phyloP scores from a whole-genome alignment of 35 echinoderm and acorn worm species.

The Hemicentrotus pulcherrimus region DNA sequence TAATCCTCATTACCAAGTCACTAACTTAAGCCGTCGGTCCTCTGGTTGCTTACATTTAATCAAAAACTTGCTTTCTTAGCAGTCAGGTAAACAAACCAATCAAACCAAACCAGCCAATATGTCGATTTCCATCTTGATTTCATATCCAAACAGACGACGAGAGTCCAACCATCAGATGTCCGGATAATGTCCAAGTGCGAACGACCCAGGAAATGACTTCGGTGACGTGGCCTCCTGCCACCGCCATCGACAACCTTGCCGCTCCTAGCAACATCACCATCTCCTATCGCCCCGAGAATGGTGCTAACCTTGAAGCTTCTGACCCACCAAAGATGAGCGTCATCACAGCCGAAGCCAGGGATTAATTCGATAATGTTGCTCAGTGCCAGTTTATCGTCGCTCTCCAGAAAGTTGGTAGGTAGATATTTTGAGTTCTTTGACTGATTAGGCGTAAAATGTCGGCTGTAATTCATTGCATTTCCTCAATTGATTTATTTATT shows the following conservation, averaged over 20 bases:
- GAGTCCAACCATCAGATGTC: slow-evolving; percentile 43
- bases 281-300: slow-evolving; percentile 37
- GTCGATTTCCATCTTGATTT: too few relatives aligned
- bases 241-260: slow-evolving; percentile 41
- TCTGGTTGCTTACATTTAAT: too few relatives aligned
- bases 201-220: neutral
- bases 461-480: too few relatives aligned
- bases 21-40: too few relatives aligned
- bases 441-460: neutral
- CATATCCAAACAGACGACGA: slow-evolving; percentile 46
- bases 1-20: too few relatives aligned
- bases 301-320: neutral
- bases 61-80: too few relatives aligned
- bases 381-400: slow-evolving; percentile 16
- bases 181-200: neutral
- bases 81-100: too few relatives aligned
- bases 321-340: neutral
- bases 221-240: slow-evolving; percentile 38
- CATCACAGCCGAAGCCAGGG: neutral
- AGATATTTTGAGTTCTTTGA: neutral
- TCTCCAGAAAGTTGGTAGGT: neutral
- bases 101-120: too few relatives aligned
- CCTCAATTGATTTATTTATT: too few relatives aligned
- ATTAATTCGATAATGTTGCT: neutral
- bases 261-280: slow-evolving; percentile 6